Evolutionary conservation across 2,888 invertebrate species (phyloP), one percentile per base, ranked within the genome.

Genomic region (Seira sanloemensis): DNA sequence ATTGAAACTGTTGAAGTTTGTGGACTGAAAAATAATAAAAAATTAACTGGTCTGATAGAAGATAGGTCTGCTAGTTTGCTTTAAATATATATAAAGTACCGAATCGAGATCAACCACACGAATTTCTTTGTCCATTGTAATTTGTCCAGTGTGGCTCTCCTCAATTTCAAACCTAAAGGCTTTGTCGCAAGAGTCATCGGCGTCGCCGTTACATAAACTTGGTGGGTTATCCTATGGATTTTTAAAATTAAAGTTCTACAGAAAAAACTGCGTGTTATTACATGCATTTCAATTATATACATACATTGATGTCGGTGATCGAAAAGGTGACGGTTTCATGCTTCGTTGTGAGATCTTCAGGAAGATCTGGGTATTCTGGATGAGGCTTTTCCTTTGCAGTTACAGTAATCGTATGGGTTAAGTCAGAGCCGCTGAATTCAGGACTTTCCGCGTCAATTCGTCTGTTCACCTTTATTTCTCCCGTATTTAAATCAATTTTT

Each of bases 291-390:
- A 12, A 18, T 37, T 18, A 25, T 18, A 62, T 18, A 26, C 25
- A 0, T 80, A 85, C 85, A 54, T 85, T 50, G 2, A 85, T 66
- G 27, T 85, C 85, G 12, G 12, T 19, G 7, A 85, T 77, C 16
- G 50, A 21, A 25, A 85, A 62, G 2, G 27, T 12, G 5, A 80
- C 67, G 0, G 0, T 12, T 19, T 76, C 18, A 12, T 58, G 9
- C 24, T 4, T 37, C 18, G 50, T 54, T 1, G 77, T 78, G 26
- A 2, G 54, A 25, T 65, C 46, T 16, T 46, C 18, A 0, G n/a
- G 0, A 0, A 65, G 23, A 18, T n/a, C 58, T 25, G 77, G 67
- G 37, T 72, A 71, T 16, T 50, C 26, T 2, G 2, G 62, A 54
- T 19, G 2, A 7, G 79, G 58, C 2, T 26, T 25, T 58, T 82